A percentile compares a stretch with the other conserved stretches of the same genome.
Evolutionary conservation across 2,797 vertebrate genomes (phyloP).

Genomic region (Craterocephalus amniculus): DNA sequence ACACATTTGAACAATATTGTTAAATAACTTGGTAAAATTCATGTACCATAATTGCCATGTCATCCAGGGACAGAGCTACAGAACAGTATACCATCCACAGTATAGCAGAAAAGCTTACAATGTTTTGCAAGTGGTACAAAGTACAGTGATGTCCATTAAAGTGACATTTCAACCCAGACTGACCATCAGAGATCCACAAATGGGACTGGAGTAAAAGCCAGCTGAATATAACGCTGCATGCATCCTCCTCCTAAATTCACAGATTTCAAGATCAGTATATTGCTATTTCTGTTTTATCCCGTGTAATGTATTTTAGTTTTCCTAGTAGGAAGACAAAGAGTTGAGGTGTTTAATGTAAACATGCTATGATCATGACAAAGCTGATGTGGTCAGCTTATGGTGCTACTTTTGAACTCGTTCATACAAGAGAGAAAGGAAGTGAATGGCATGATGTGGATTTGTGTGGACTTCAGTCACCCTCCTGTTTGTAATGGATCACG

Average conservation of each 20-base stretch:
- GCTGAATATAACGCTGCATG: constrained; percentile 47
- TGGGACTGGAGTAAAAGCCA: constrained; percentile 20
- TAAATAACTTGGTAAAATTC: constrained; percentile 14
- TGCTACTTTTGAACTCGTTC: not conserved
- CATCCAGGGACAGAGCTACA: not conserved
- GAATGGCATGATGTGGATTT: not conserved
- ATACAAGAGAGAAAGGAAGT: not conserved
- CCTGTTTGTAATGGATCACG: constrained; percentile 83
- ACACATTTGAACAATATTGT: constrained; percentile 14
- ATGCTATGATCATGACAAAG: not conserved
- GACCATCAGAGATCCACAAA: constrained; percentile 7
- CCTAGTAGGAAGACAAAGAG: not conserved
- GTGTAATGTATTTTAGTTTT: not conserved
- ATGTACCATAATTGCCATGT: not conserved
- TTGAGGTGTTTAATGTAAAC: constrained; percentile 35
- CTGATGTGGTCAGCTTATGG: constrained; percentile 5
- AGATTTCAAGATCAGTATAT: constrained; percentile 11
- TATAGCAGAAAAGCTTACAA: not conserved
- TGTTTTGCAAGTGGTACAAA: constrained; percentile 5
- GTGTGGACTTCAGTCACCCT: constrained; percentile 25
- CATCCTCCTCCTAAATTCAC: not conserved
- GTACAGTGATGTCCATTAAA: not conserved
- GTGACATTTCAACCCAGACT: constrained; percentile 5
- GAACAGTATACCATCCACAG: not conserved
- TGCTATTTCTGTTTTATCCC: not conserved